A percentile compares a stretch with the other conserved stretches of the same genome.
phyloP scores from a whole-genome alignment of 1,140 invertebrate species.

The Drosophila grimshawi region DNA sequence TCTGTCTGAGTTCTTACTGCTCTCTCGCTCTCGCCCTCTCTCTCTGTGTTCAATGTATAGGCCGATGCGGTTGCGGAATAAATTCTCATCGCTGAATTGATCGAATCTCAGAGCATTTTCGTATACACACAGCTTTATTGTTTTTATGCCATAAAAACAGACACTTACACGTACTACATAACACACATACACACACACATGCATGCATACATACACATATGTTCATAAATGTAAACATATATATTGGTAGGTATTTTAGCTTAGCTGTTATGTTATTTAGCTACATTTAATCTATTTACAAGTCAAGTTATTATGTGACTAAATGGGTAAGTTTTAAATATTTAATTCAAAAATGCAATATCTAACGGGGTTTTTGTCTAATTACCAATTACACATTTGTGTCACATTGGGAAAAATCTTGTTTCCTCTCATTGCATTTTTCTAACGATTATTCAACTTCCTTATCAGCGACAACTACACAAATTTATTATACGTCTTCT shows the following conservation, averaged over 20 bases:
- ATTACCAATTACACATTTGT: neutral
- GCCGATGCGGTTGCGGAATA: conserved; percentile 4
- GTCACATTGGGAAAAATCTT: neutral
- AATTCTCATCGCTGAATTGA: conserved; percentile 26
- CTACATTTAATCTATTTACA: neutral
- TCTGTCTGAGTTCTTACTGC: conserved; percentile 29
- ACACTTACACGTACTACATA: neutral
- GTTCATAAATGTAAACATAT: neutral
- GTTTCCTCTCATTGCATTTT: too few species aligned
- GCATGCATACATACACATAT: neutral
- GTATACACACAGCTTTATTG: conserved; percentile 11
- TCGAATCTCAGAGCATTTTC: conserved; percentile 26
- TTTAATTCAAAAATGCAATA: neutral
- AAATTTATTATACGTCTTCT: conserved; percentile 3
- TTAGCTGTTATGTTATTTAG: neutral
- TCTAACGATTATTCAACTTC: conserved; percentile 1
- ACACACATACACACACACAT: neutral
- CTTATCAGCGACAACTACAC: conserved; percentile 16
- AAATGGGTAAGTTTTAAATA: too few species aligned
- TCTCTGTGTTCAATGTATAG: neutral
- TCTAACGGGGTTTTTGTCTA: neutral
- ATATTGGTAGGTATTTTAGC: neutral
- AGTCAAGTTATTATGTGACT: neutral
- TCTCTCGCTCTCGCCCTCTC: neutral
- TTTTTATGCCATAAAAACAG: conserved; percentile 11